phyloP scores from a whole-genome alignment of 2,113 vertebrate species.

The Xerus inauris region DNA sequence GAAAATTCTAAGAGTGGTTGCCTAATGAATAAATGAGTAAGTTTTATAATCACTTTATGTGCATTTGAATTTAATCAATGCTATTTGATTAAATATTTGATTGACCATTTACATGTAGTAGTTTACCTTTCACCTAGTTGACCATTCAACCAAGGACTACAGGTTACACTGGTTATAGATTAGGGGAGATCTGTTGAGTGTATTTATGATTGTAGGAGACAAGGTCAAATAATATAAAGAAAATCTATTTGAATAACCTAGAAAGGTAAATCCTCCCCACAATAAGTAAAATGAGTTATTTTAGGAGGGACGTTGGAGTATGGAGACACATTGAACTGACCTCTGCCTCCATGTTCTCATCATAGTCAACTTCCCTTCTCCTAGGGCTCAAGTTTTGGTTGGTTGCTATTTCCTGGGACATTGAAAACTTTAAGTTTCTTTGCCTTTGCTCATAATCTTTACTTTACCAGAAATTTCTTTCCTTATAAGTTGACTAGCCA shows the following conservation, averaged over 20 bases:
- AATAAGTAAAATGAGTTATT: neutral
- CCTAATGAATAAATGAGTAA: neutral
- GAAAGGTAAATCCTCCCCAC: neutral
- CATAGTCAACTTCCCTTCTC: neutral
- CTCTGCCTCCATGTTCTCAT: neutral
- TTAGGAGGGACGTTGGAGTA: neutral
- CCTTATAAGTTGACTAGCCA: neutral
- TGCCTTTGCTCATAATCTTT: neutral
- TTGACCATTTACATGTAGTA: neutral
- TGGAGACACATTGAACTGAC: neutral
- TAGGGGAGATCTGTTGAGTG: neutral
- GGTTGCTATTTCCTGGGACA: neutral
- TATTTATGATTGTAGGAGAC: neutral
- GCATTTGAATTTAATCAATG: slow-evolving; percentile 47
- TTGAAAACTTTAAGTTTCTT: neutral
- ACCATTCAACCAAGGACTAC: neutral
- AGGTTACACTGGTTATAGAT: neutral
- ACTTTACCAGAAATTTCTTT: neutral
- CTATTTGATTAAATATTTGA: too few relatives aligned
- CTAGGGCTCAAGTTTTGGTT: neutral
- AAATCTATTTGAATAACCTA: neutral
- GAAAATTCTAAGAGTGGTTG: neutral
- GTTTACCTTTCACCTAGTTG: neutral
- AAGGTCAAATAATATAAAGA: neutral
- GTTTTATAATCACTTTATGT: neutral